A percentile compares a stretch with the other conserved stretches of the same genome.
Conservation (phyloP, 2,888 invertebrate species). For the Acanthosepion pharaonis region DNA sequence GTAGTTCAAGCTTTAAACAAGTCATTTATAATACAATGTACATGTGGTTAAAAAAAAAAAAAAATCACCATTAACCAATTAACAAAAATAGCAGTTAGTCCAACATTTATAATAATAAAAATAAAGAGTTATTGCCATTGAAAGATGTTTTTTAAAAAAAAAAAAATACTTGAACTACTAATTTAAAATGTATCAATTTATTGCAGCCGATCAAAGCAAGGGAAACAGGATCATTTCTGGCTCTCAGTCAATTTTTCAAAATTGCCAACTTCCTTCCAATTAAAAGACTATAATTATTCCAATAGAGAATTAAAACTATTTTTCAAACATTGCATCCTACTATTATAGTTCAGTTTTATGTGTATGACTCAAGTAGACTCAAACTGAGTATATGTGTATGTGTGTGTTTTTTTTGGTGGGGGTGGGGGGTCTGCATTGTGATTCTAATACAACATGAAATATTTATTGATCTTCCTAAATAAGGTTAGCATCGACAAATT, state of each 20-base stretch:
- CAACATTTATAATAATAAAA: background rate
- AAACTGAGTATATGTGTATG: background rate
- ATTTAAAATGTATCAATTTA: background rate
- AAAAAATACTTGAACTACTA: background rate
- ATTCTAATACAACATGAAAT: background rate
- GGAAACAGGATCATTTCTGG: background rate
- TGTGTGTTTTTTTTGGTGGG: too few species aligned
- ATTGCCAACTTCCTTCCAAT: background rate
- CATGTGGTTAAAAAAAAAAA: too few species aligned
- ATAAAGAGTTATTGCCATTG: background rate
- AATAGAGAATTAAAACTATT: background rate
- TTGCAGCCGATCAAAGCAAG: background rate
- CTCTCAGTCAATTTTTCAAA: background rate
- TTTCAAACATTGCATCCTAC: background rate
- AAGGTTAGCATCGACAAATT: slow-evolving; percentile 15
- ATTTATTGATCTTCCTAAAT: slow-evolving; percentile 21
- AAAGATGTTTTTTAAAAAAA: background rate
- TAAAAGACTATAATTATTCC: slow-evolving; percentile 13
- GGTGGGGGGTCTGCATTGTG: background rate
- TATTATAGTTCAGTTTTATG: background rate
- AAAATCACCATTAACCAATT: too few species aligned
- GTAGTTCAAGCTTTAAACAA: too few species aligned
- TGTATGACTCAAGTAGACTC: background rate
- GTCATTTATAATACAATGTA: too few species aligned
- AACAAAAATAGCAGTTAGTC: background rate